These are phyloP conservation scores for Rhingia campestris DNA, from an alignment of 2,888 invertebrate species.

Conservation along the genomic window DNA sequence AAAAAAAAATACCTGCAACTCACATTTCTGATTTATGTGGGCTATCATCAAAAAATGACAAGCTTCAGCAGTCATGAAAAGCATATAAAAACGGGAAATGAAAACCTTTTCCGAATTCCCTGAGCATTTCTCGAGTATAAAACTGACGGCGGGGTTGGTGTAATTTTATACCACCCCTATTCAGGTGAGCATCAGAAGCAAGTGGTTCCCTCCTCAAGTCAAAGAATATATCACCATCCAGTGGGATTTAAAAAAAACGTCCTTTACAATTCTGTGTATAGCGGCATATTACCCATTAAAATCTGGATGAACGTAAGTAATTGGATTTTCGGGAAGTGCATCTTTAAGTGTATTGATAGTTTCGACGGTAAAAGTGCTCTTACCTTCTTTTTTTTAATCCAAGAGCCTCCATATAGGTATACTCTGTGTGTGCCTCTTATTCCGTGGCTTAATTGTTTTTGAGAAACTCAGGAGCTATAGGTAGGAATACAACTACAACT, in stretches of 20 bases:
- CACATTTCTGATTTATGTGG: conserved; percentile 45
- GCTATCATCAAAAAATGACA: conserved; percentile 34
- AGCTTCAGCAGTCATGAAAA: conserved; percentile 49
- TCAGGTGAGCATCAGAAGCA: not conserved
- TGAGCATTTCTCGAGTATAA: conserved; percentile 53
- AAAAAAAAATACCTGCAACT: conserved; percentile 20
- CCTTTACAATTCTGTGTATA: not conserved
- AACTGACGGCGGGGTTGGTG: conserved; percentile 40
- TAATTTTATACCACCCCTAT: conserved; percentile 29
- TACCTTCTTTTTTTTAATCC: conserved; percentile 8
- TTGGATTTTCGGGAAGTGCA: conserved; percentile 56
- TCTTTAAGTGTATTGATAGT: conserved; percentile 36
- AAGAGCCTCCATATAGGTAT: not conserved
- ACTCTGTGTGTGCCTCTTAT: conserved; percentile 13
- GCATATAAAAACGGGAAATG: conserved; percentile 41
- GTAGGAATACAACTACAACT: conserved; percentile 1
- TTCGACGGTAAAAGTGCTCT: conserved; percentile 4
- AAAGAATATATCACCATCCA: conserved; percentile 19
- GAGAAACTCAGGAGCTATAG: conserved; percentile 17
- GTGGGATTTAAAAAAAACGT: not conserved
- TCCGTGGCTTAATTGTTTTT: conserved; percentile 56
- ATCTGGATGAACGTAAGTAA: conserved; percentile 51
- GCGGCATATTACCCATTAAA: conserved; percentile 31
- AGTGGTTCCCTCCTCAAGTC: not conserved
- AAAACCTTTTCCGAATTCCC: conserved; percentile 55